Conservation (phyloP, 2,888 invertebrate species). For the Anoncus sp. region DNA sequence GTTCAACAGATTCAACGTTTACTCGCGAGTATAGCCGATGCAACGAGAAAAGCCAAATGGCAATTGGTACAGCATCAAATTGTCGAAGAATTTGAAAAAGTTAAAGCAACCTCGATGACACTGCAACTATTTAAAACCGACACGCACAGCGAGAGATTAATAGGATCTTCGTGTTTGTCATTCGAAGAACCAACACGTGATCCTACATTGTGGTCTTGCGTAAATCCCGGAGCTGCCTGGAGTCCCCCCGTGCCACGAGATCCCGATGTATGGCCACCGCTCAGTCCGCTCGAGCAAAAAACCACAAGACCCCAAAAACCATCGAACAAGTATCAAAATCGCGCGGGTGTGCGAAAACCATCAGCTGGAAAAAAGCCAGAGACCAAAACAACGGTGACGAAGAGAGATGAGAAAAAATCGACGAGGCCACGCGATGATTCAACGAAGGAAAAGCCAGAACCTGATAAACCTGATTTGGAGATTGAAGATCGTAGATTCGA, state of each 20-base stretch:
- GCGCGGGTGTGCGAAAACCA: slow-evolving; percentile 77
- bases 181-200: slow-evolving; percentile 89
- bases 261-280: slow-evolving; percentile 95
- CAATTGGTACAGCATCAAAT: slow-evolving; percentile 96
- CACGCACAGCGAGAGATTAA: slow-evolving; percentile 84
- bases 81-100: slow-evolving; percentile 94
- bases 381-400: slow-evolving; percentile 79
- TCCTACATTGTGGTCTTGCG: slow-evolving; percentile 91
- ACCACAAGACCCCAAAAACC: slow-evolving; percentile 77
- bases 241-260: slow-evolving; percentile 85
- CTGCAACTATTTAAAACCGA: slow-evolving; percentile 91
- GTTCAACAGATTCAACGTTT: slow-evolving; percentile 96
- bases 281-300: slow-evolving; percentile 91
- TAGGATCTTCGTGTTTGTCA: slow-evolving; percentile 81
- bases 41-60: slow-evolving; percentile 94
- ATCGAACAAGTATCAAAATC: slow-evolving; percentile 78
- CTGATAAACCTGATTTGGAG: slow-evolving; percentile 87
- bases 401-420: slow-evolving; percentile 79
- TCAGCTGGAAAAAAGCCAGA: slow-evolving; percentile 81
- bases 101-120: slow-evolving; percentile 92
- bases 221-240: slow-evolving; percentile 85
- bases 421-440: slow-evolving; percentile 83
- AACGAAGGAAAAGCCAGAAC: slow-evolving; percentile 86
- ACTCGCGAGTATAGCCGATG: slow-evolving; percentile 91
- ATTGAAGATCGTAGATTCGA: slow-evolving; percentile 94